Conservation (phyloP, 2,113 vertebrate species). For the Amphilophus citrinellus region DNA sequence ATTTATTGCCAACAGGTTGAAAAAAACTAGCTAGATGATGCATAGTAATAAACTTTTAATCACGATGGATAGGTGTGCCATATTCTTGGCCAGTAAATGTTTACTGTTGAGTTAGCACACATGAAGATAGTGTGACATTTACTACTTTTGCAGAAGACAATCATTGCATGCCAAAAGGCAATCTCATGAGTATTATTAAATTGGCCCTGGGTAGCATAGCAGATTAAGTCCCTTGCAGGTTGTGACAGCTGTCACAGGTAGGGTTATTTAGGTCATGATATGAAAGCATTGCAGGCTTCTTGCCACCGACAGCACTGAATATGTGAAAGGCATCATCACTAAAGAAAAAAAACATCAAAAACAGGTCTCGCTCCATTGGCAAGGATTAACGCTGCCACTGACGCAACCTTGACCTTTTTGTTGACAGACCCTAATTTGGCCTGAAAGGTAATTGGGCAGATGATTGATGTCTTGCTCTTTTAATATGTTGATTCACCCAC, state of each 20-base stretch:
- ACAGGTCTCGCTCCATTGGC: neutral
- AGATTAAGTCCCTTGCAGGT: slow-evolving; percentile 30
- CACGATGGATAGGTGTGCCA: neutral
- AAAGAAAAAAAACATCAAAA: slow-evolving; percentile 18
- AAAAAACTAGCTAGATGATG: neutral
- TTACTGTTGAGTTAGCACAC: slow-evolving; percentile 27
- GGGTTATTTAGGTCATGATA: slow-evolving; percentile 27
- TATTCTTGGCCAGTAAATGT: slow-evolving; percentile 10
- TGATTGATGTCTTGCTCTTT: slow-evolving; percentile 71
- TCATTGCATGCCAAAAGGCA: slow-evolving; percentile 33
- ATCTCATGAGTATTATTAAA: slow-evolving; percentile 41
- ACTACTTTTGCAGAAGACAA: slow-evolving; percentile 37
- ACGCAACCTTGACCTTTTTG: slow-evolving; percentile 65
- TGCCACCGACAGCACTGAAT: slow-evolving; percentile 17
- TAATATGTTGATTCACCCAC: slow-evolving; percentile 67
- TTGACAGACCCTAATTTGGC: slow-evolving; percentile 62
- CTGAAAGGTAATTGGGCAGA: slow-evolving; percentile 71
- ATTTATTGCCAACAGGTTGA: too few relatives aligned
- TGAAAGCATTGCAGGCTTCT: neutral
- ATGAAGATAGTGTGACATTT: slow-evolving; percentile 28
- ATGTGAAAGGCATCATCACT: neutral
- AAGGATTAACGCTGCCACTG: slow-evolving; percentile 17
- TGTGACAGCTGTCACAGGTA: slow-evolving; percentile 40
- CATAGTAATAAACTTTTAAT: neutral
- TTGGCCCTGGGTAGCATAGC: slow-evolving; percentile 21